phyloP scores from a whole-genome alignment of 2,113 vertebrate genomes.

The Kryptolebias marmoratus region DNA sequence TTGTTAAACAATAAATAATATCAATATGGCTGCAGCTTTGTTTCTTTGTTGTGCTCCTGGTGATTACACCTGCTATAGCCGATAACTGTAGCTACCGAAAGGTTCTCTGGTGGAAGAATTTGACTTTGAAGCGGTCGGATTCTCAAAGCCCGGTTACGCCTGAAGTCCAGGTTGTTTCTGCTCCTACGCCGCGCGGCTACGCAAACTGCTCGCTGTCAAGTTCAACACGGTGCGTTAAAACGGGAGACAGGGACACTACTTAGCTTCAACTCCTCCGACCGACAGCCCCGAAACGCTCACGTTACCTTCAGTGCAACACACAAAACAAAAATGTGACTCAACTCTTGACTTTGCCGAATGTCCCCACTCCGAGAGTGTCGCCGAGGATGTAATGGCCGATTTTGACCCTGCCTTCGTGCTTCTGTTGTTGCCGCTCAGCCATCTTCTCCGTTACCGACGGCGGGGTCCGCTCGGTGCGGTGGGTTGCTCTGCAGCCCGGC shows the following conservation, averaged over 20 bases:
- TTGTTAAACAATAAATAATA: neutral
- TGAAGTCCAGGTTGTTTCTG: neutral
- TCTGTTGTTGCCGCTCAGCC: constrained; percentile 93
- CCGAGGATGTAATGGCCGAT: constrained; percentile 96
- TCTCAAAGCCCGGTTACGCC: constrained; percentile 44
- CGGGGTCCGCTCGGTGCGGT: constrained; percentile 70
- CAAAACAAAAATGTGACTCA: constrained; percentile 81
- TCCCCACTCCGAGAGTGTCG: constrained; percentile 96
- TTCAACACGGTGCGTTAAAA: constrained; percentile 46
- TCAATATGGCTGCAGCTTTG: neutral
- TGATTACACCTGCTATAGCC: constrained; percentile 47
- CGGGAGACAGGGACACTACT: constrained; percentile 34
- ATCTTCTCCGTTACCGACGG: constrained; percentile 83
- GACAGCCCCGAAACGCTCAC: constrained; percentile 12
- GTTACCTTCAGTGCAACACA: constrained; percentile 17
- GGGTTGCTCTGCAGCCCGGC: constrained; percentile 52
- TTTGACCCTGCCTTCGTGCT: constrained; percentile 95
- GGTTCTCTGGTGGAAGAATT: constrained; percentile 46
- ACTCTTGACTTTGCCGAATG: constrained; percentile 99
- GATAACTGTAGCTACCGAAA: constrained; percentile 7
- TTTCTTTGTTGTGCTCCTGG: constrained; percentile 1
- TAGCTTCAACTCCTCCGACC: constrained; percentile 23
- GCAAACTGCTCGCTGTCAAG: constrained; percentile 59
- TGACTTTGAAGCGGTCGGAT: constrained; percentile 68
- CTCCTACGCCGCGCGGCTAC: constrained; percentile 20